Evolutionary conservation across 1,140 invertebrate species (phyloP), one percentile per base, ranked within the genome.

Genomic region (Rhysida immarginata): DNA sequence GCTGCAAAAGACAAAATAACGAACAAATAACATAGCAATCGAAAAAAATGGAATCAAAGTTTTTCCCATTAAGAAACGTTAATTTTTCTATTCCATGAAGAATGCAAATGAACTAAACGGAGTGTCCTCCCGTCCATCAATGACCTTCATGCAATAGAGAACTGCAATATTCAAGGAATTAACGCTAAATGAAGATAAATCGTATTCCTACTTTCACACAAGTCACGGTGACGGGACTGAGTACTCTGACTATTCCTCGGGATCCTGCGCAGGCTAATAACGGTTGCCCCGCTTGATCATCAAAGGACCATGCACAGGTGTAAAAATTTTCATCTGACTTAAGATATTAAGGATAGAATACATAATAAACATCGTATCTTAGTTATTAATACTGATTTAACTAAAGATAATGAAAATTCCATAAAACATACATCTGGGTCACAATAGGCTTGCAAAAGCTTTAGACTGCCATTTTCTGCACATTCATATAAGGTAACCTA

Each of bases 231-330:
- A 81, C 77, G 0, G 88, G 84, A 64, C 83, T 87, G 54, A 96
- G 83, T 21, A 96, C 81, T 41, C 94, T 75, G 23, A 98, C 83
- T 16, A 96, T 84, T 2, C 92, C 93, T 26, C 90, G 74, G 0
- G 86, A 83, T 1, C 94, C 93, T 18, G 89, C 93, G 0, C 88
- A 90, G 0, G 89, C 90, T 20, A 97, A 67, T 13, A 96, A 70
- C 0, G 92, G 90, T 64, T 83, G 80, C 0, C 83, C 81, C 1
- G 77, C 81, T 11, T 86, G 82, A 60, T 82, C 78, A 67, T 96
- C 87, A 66, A 83, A 91, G 0, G 88, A 90, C 94, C 93, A 98
- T 0, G 87, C 89, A 72, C 90, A 95, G 1, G 90, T 94, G 68
- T 96, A 97, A 71, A 93, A 96, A 65, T 88, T 95, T 72, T 97